A percentile compares a stretch with the other conserved stretches of the same genome.
Conservation (phyloP, 2,797 vertebrate genomes). For the Acanthopagrus latus region DNA sequence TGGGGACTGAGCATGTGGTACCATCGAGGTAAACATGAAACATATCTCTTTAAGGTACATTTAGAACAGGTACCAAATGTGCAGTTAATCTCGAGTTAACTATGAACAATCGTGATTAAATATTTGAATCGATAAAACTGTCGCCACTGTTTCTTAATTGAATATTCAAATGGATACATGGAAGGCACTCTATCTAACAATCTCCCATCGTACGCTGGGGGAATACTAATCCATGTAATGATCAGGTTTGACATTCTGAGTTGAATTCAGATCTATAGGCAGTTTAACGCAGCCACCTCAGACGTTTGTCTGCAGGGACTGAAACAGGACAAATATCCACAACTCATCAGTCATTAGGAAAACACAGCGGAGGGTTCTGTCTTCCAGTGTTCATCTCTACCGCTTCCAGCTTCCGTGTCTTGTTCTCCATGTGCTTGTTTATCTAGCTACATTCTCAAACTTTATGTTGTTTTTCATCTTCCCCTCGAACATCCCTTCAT, state of each 20-base stretch:
- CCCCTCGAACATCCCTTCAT: not conserved
- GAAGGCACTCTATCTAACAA: not conserved
- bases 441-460: conserved; percentile 2
- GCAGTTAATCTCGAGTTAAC: too few species aligned
- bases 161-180: not conserved
- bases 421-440: conserved; percentile 16
- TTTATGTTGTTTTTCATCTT: not conserved
- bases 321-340: conserved; percentile 17
- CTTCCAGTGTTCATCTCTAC: not conserved
- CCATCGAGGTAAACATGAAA: too few species aligned
- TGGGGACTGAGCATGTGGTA: too few species aligned
- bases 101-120: too few species aligned
- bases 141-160: too few species aligned
- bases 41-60: too few species aligned
- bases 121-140: too few species aligned
- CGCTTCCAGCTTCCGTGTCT: not conserved
- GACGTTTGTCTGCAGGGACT: not conserved
- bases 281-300: not conserved
- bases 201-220: too few species aligned
- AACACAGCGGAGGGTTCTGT: not conserved
- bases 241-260: not conserved
- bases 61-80: too few species aligned
- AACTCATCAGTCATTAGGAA: conserved; percentile 33
- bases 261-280: not conserved
- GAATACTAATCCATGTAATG: not conserved